These are phyloP conservation scores for Spodoptera litura DNA, from an alignment of 1,140 invertebrate genomes.

Conservation along the genomic window DNA sequence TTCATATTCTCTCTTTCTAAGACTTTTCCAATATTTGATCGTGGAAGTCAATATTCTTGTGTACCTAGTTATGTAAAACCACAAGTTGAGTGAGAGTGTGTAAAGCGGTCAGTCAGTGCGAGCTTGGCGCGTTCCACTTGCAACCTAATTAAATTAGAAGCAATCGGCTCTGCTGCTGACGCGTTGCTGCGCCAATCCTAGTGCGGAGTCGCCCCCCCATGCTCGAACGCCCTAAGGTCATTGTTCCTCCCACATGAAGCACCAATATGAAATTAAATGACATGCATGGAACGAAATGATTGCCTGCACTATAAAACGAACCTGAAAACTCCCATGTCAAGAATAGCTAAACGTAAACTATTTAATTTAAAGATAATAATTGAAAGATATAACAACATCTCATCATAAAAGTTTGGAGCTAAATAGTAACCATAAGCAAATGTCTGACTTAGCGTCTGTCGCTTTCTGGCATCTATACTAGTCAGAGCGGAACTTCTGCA, in stretches of 20 bases:
- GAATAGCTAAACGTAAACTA: too few relatives aligned
- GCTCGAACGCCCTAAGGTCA: constrained; percentile 59
- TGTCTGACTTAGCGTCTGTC: background rate
- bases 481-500: constrained; percentile 47
- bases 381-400: too few relatives aligned
- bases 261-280: constrained; percentile 33
- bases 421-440: background rate
- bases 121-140: constrained; percentile 73
- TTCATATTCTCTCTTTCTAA: too few relatives aligned
- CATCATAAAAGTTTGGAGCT: too few relatives aligned
- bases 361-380: too few relatives aligned
- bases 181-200: constrained; percentile 56
- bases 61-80: constrained; percentile 27
- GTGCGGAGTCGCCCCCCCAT: constrained; percentile 53
- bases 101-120: constrained; percentile 56
- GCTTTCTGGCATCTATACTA: constrained; percentile 34
- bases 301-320: too few relatives aligned
- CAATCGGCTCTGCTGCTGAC: constrained; percentile 69
- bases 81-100: constrained; percentile 51
- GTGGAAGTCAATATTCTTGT: too few relatives aligned
- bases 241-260: constrained; percentile 56
- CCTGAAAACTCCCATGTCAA: too few relatives aligned
- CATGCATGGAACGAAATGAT: background rate
- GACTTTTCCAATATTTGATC: too few relatives aligned
- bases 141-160: constrained; percentile 81